phyloP scores from a whole-genome alignment of 2,797 vertebrate genomes.

The Odontamblyopus rebecca region DNA sequence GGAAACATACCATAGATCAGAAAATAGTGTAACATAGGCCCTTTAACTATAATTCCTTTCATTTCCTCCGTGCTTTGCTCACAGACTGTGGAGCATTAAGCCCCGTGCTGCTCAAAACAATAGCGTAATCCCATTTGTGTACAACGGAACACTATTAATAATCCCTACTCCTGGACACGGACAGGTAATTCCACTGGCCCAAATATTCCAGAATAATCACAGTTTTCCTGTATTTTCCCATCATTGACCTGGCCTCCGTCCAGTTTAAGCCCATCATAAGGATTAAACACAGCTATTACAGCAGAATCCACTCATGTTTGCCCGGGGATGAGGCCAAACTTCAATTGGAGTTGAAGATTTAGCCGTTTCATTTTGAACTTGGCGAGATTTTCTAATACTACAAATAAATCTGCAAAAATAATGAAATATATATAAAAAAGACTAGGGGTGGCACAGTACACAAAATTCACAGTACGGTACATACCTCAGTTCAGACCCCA shows the following conservation, averaged over 20 bases:
- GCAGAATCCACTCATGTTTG: constrained; percentile 89
- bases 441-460: too few species aligned
- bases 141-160: constrained; percentile 55
- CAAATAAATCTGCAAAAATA: constrained; percentile 59
- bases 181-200: constrained; percentile 65
- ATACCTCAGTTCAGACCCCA: too few species aligned
- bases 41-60: too few species aligned
- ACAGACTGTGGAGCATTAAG: constrained; percentile 26
- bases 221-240: constrained; percentile 78
- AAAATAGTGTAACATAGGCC: too few species aligned
- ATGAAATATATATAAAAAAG: constrained; percentile 35
- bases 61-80: neutral
- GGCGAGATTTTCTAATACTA: constrained; percentile 76
- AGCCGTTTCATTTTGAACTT: constrained; percentile 75
- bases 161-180: constrained; percentile 37
- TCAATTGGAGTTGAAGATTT: constrained; percentile 84
- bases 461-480: too few species aligned
- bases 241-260: constrained; percentile 75
- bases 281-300: constrained; percentile 91
- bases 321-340: constrained; percentile 82
- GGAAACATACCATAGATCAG: too few species aligned
- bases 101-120: constrained; percentile 63
- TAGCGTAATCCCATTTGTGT: constrained; percentile 57
- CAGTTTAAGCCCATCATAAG: constrained; percentile 81
- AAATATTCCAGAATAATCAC: constrained; percentile 74